Base-by-base conservation (phyloP, 2,797 vertebrate species). In the Leptodactylus fallax region DNA sequence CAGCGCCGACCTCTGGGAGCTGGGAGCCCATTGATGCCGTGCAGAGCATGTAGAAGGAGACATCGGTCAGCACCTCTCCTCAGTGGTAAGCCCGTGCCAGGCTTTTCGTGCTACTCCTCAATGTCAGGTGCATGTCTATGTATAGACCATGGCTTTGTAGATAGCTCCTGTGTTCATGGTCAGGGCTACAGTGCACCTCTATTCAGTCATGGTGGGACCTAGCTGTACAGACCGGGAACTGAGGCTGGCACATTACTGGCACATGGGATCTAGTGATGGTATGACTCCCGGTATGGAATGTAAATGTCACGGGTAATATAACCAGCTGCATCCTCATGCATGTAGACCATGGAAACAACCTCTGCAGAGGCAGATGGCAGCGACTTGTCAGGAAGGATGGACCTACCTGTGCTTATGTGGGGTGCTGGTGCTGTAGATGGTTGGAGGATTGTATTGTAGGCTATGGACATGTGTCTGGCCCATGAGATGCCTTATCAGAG, bases 1-100 rank as follows among this genome's bases (percentile, higher is more conserved):
- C 71, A 86, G 84, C 87, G 51, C 79, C 69, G 83, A 85, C 58
- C 56, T 65, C 67, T n/a, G 83, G 78, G 83, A 81, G 87, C 81
- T 78, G 69, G 10, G 82, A 88, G 87, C 78, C 78, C 78, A 21
- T 47, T 56, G 72, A 55, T 47, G 81, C 84, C 69, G 21, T n/a
- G 58, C 83, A 58, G 23, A 55, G 12, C 79, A 19, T 61, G 14
- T 81, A 85, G 82, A 45, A 12, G 51, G 27, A 74, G n/a, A 45
- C 53, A 3, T 8, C 27, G 56, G 25, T 25, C n/a, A 19, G 9
- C 16, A 84, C 9, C 82, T 76, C 27, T 83, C 87, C 36, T 14
- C 69, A 21, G 2, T 10, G 83, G 83, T 85, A 85, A 85, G 87
- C 53, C 36, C 11, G 25, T 12, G 17, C 10, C 49, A 23, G 36